Conservation (phyloP, 2,888 invertebrate species). For the Eupithecia abbreviata region DNA sequence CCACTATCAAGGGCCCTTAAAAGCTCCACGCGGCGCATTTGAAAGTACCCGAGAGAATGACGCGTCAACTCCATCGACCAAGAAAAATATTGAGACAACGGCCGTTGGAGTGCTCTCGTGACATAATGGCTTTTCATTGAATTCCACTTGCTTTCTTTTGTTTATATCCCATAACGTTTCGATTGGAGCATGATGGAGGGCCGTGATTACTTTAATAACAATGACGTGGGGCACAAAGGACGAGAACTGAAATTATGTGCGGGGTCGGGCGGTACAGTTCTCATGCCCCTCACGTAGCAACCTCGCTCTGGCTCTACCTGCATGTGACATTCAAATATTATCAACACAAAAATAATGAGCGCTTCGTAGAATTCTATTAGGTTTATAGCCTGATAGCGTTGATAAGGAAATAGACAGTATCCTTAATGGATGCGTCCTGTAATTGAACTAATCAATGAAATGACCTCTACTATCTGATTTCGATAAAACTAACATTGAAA, state of each 20-base stretch:
- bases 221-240: slow-evolving; percentile 79
- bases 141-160: slow-evolving; percentile 82
- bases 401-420: slow-evolving; percentile 52
- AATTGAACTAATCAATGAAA: slow-evolving; percentile 48
- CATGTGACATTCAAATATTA: slow-evolving; percentile 74
- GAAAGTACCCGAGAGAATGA: slow-evolving; percentile 75
- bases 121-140: slow-evolving; percentile 83
- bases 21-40: slow-evolving; percentile 80
- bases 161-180: slow-evolving; percentile 83
- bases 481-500: slow-evolving; percentile 35
- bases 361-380: slow-evolving; percentile 70
- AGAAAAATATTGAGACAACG: slow-evolving; percentile 84
- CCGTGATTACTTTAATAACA: slow-evolving; percentile 84
- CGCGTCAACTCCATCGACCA: slow-evolving; percentile 74
- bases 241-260: slow-evolving; percentile 78
- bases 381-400: slow-evolving; percentile 62
- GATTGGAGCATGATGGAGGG: slow-evolving; percentile 81
- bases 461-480: slow-evolving; percentile 35
- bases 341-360: slow-evolving; percentile 77
- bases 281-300: slow-evolving; percentile 79
- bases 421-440: slow-evolving; percentile 51
- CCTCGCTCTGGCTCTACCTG: slow-evolving; percentile 66
- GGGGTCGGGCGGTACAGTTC: slow-evolving; percentile 72
- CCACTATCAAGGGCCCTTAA: slow-evolving; percentile 80
- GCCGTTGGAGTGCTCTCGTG: slow-evolving; percentile 74